These are phyloP conservation scores for Aleadryas rufinucha DNA, from an alignment of 2,113 vertebrate species.

Conservation along the genomic window DNA sequence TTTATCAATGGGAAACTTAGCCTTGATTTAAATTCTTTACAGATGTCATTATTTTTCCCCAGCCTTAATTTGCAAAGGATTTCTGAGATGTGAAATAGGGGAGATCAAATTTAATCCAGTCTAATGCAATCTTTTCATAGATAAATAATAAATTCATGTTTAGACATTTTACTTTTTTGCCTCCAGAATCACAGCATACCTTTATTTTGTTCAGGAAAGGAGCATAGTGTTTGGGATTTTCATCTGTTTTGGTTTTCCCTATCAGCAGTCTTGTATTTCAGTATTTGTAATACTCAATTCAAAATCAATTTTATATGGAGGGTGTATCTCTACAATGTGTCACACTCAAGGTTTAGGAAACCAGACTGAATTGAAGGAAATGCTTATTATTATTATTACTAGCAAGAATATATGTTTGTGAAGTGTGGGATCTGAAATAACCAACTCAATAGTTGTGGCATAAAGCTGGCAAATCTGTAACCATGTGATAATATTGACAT, in stretches of 20 bases:
- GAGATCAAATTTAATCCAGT: background rate
- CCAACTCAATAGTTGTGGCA: background rate
- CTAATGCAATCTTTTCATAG: background rate
- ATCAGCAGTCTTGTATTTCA: background rate
- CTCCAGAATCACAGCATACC: background rate
- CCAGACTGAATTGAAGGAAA: background rate
- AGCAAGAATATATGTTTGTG: background rate
- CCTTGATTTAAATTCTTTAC: background rate
- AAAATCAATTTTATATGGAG: conserved; percentile 18
- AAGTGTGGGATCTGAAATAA: background rate
- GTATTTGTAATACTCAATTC: background rate
- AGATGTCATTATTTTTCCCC: background rate
- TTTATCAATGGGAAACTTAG: background rate
- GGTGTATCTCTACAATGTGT: background rate
- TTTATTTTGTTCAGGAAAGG: conserved; percentile 29
- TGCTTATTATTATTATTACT: background rate
- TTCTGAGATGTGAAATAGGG: background rate
- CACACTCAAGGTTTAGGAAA: background rate
- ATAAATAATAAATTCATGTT: background rate
- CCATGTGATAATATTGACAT: background rate
- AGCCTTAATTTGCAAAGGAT: background rate
- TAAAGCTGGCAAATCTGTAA: background rate
- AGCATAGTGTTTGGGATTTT: background rate
- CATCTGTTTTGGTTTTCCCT: background rate
- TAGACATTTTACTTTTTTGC: background rate